Evolutionary conservation across 2,888 invertebrate species (phyloP), one percentile per base, ranked within the genome.

Genomic region (Melanargia galathea): DNA sequence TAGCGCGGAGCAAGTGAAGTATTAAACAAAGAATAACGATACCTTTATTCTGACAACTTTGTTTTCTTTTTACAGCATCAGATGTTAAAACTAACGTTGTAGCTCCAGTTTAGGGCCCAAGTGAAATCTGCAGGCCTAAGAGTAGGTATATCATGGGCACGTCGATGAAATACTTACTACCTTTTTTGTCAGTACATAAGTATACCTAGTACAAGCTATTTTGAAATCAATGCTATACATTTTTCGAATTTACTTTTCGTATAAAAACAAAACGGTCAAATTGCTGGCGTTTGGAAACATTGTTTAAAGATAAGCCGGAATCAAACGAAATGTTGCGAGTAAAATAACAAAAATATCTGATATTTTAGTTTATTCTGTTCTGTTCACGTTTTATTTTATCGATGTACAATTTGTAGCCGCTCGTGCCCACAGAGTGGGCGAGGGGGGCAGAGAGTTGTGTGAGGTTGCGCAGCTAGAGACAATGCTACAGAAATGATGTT

Each of bases 1-100:
- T 16, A 8, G 43, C 43, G 16, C 16, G 8, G 8, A 43, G 16
- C 40, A 8, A 8, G 43, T 43, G 43, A 43, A 43, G 18, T 18
- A 16, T 43, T 18, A 43, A n/a, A 43, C 43, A 43, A 43, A 43
- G 43, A 43, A 8, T 43, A 43, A 43, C 18, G 43, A 43, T 43
- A 43, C 43, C 43, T 18, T n/a, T 18, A 18, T 13, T 7, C 18
- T 43, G 8, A 18, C 8, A 43, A 43, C 43, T 18, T 43, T 2
- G 7, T 10, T 18, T 2, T 40, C 16, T 40, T n/a, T 16, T n/a
- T 35, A 35, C 2, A 35, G 2, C 35, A 30, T 7, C 30, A 30
- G 30, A 30, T 30, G 8, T 30, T 30, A 30, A 30, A 30, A 30
- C 30, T 30, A 6, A 26, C 3, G 26, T 30, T 30, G 8, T 30